Percentiles rank a stretch among this genome's conserved stretches.
phyloP scores from a whole-genome alignment of 30 jellyfish, hydroid and myxozoan genomes.

The Cassiopea andromeda region DNA sequence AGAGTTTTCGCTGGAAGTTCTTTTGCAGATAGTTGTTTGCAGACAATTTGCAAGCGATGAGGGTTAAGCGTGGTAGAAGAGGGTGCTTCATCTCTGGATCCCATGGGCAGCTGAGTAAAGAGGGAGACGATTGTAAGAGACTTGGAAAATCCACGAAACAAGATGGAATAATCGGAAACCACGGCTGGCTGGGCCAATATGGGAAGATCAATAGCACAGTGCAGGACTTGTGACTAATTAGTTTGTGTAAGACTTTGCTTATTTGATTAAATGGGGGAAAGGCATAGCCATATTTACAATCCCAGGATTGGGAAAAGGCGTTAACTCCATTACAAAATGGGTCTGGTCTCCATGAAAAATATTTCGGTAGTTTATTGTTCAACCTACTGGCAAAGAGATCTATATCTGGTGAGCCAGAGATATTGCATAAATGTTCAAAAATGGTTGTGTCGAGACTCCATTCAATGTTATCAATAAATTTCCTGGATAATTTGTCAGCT shows the following conservation, averaged over 20 bases:
- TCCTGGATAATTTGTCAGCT: slow-evolving; percentile 47
- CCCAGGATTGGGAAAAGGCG: slow-evolving; percentile 36
- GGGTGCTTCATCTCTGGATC: slow-evolving; percentile 31
- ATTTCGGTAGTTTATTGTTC: slow-evolving; percentile 5
- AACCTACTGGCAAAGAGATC: slow-evolving; percentile 47
- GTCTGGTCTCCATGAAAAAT: slow-evolving; percentile 31
- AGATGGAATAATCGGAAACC: slow-evolving; percentile 23
- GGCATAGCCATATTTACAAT: slow-evolving; percentile 25
- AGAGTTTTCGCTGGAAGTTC: neutral
- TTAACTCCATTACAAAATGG: slow-evolving; percentile 12
- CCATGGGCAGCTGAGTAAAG: slow-evolving; percentile 12
- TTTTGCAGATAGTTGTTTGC: neutral
- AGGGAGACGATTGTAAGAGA: neutral
- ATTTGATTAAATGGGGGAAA: slow-evolving; percentile 56
- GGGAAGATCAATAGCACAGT: slow-evolving; percentile 34
- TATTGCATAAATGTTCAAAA: neutral
- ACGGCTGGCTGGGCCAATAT: slow-evolving; percentile 53
- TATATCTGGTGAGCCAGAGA: slow-evolving; percentile 9
- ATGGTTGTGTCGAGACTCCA: slow-evolving; percentile 39
- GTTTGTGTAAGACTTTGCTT: slow-evolving; percentile 17
- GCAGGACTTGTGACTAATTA: neutral
- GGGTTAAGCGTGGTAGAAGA: neutral
- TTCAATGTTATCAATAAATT: slow-evolving; percentile 16
- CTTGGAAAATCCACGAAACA: neutral
- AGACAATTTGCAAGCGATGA: no score